Percentiles rank a stretch among this genome's conserved stretches.
Conservation (phyloP, 2,113 vertebrate genomes). For the Labrus mixtus region DNA sequence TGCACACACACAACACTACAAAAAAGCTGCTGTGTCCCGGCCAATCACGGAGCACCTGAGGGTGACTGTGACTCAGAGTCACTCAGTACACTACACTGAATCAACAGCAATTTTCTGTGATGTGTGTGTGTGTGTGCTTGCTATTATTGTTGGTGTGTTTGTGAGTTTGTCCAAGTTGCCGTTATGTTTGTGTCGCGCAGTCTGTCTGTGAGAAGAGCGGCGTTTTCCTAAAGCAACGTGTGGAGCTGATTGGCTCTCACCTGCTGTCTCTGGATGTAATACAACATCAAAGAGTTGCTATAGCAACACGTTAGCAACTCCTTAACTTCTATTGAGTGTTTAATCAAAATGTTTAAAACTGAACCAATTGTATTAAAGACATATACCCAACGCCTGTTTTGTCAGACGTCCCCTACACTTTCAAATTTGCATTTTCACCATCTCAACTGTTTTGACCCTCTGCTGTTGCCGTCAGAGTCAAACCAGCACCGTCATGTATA, state of each 20-base stretch:
- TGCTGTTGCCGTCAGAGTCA: too few species aligned
- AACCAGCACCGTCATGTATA: too few species aligned
- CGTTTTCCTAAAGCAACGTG: constrained; percentile 9
- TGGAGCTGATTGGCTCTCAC: background rate
- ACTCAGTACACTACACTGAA: constrained; percentile 21
- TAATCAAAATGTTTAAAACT: too few species aligned
- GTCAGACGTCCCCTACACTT: too few species aligned
- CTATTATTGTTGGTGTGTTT: background rate
- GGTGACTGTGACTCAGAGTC: constrained; percentile 36
- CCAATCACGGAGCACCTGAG: constrained; percentile 40
- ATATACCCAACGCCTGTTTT: too few species aligned
- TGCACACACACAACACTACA: background rate
- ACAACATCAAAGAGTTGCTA: too few species aligned
- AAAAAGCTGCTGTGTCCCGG: constrained; percentile 2
- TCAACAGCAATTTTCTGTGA: constrained; percentile 52
- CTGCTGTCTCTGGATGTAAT: too few species aligned
- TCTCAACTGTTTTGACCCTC: too few species aligned
- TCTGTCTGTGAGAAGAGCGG: background rate
- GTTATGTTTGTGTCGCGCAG: constrained; percentile 22
- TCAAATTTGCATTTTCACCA: too few species aligned
- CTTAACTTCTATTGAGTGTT: too few species aligned
- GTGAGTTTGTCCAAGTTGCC: constrained; percentile 13
- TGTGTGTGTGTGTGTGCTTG: constrained; percentile 2
- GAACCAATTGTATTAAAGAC: too few species aligned
- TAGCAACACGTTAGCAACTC: too few species aligned